Base-by-base conservation (phyloP, 2,888 invertebrate species). In the Tryphoninae sp. region DNA sequence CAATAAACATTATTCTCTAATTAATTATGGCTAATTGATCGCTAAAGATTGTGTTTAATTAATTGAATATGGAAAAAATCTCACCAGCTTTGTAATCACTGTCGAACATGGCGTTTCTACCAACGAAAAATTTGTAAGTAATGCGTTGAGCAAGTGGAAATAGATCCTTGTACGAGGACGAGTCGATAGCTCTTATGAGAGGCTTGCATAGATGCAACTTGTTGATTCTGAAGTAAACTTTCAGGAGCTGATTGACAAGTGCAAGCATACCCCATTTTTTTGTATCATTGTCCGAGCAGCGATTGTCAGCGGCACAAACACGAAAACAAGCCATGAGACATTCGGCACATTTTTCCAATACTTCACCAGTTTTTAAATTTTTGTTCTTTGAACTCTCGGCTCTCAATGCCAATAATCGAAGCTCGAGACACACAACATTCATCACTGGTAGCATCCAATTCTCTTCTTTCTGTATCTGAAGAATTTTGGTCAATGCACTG, bases 31-130 rank as follows among this genome's bases (percentile, higher is more conserved):
- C 4, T 33, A 33, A 33, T 33, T 33, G 33, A 33, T 33, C 33
- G 33, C 6, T 33, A 11, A 49, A 2, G 13, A 49, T 11, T 11
- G 49, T 33, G 49, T 13, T 26, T 13, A 19, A 8, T 19, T 55
- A 8, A 19, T 55, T n/a, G 1, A 53, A 16, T 40, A 62, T 7
- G 7, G 13, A 23, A 13, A 16, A 45, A 40, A 61, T 67, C 65
- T 87, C 89, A 95, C 95, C 95, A 86, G 95, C 94, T 91, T 96
- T 96, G 90, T 98, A 98, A 90, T 99, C 98, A 75, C 98, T 98
- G 92, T 99, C 99, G 91, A 99, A 99, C 98, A 99, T 99, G 2
- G 98, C 97, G 91, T 99, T 99, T 42, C 99, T 94, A 0, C 99
- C 99, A 19, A 98, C 97, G 92, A 98, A 99, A 92, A 99, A 99